Evolutionary conservation across 2,797 vertebrate species (phyloP).

Genomic region (Pseudochirops cupreus): DNA sequence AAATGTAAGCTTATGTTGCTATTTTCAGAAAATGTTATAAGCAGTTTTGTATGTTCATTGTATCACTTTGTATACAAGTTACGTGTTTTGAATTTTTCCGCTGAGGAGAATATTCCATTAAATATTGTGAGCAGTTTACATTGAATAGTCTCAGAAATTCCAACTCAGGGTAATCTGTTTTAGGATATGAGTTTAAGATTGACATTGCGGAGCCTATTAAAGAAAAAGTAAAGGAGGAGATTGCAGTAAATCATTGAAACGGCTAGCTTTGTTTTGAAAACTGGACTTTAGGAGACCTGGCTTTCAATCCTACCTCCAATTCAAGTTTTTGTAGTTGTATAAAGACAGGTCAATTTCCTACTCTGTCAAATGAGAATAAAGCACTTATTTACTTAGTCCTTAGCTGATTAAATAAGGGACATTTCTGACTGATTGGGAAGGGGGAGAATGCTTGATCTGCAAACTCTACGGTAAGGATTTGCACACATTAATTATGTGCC

Average conservation of each 20-base stretch:
- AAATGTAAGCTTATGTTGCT: neutral
- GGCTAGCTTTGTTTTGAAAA: neutral
- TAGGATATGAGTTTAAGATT: neutral
- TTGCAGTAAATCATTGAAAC: neutral
- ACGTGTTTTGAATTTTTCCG: neutral
- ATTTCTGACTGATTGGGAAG: neutral
- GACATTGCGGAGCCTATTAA: neutral
- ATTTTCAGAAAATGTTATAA: neutral
- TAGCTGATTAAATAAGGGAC: too few species aligned
- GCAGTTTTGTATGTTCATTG: neutral
- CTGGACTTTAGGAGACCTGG: neutral
- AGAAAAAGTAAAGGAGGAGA: neutral
- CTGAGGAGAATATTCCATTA: neutral
- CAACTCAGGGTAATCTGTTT: neutral
- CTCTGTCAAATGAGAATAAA: too few species aligned
- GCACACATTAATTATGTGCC: neutral
- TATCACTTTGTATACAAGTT: neutral
- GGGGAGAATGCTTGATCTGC: too few species aligned
- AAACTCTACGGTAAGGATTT: neutral
- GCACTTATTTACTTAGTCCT: too few species aligned
- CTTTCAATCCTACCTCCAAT: neutral
- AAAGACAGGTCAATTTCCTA: neutral
- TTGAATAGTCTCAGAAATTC: neutral
- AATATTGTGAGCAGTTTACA: neutral
- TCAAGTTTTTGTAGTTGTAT: too few species aligned